These are phyloP conservation scores for Anguilla marmorata DNA, from an alignment of 2,797 vertebrate species.

Conservation along the genomic window DNA sequence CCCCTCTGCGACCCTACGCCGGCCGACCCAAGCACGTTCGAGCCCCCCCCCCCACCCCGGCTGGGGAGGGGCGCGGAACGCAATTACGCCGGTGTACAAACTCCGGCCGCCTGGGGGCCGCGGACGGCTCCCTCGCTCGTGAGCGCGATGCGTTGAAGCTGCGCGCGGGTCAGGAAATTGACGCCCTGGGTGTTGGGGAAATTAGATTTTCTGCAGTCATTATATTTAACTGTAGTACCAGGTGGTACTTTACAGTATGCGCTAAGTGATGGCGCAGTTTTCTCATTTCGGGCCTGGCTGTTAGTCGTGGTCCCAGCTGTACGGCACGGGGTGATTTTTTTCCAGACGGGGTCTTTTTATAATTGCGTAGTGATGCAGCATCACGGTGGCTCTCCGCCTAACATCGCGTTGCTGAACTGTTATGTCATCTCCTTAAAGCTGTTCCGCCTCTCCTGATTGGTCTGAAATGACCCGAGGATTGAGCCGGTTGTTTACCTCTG, in stretches of 20 bases:
- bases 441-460: constrained; percentile 1
- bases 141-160: constrained; percentile 29
- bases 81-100: constrained; percentile 49
- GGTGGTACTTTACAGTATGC: constrained; percentile 35
- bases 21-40: neutral
- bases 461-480: neutral
- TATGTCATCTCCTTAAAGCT: constrained; percentile 1
- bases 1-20: neutral
- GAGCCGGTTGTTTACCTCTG: neutral
- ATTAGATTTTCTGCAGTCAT: constrained; percentile 52
- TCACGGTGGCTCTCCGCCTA: constrained; percentile 9
- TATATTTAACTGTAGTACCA: constrained; percentile 49
- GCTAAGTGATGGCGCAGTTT: constrained; percentile 40
- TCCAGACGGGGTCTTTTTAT: constrained; percentile 14
- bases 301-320: constrained; percentile 7
- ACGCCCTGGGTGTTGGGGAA: constrained; percentile 38
- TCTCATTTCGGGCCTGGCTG: constrained; percentile 33
- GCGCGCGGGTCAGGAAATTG: constrained; percentile 45
- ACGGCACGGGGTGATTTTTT: constrained; percentile 13
- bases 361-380: constrained; percentile 20
- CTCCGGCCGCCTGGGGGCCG: constrained; percentile 37
- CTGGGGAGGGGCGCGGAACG: constrained; percentile 29
- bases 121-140: constrained; percentile 38
- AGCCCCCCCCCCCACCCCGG: neutral
- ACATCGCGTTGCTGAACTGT: neutral